Evolutionary conservation across 2,113 vertebrate genomes (phyloP), one percentile per base, ranked within the genome.

Genomic region (Urocynchramus pylzowi): DNA sequence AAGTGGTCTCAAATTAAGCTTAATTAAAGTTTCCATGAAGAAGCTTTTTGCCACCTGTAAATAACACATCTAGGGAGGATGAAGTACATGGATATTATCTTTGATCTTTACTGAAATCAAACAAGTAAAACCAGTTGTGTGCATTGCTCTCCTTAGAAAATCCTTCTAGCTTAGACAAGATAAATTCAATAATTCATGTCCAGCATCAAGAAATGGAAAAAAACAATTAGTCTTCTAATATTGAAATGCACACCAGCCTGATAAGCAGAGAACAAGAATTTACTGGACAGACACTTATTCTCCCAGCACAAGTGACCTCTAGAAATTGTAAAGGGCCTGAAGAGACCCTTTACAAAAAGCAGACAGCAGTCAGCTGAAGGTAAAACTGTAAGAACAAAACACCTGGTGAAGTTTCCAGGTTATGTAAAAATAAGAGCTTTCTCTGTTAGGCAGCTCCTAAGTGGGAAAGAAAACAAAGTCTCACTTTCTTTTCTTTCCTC

Each of bases 171-270:
- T 56, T 74, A 83, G 27, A 13, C 20, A 75, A 84, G 80, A 90
- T 37, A 95, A 94, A 91, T 81, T 96, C n/a, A 95, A 56, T 96
- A 91, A 92, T 87, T 90, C 39, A 78, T 70, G 27, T 47, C 50
- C 33, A 63, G 7, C 33, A 86, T 64, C 61, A 84, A 83, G 89
- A 93, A 87, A 23, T 5, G 44, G 18, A 22, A 49, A 35, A 68
- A 30, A 17, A 8, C 21, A 33, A 61, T 47, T n/a, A 60, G 26
- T 44, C 16, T 90, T 89, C 54, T 82, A 61, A 71, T 84, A 90
- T 5, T 75, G 73, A 95, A 95, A 92, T 63, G 39, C 44, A 77
- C 14, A 85, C 12, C 49, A 63, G 21, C 15, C 86, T 89, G 89
- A 83, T 35, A 75, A 80, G 70, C 67, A 95, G 67, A 84, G 18